phyloP scores from a whole-genome alignment of 2,888 invertebrate genomes.

The Sicus ferrugineus region DNA sequence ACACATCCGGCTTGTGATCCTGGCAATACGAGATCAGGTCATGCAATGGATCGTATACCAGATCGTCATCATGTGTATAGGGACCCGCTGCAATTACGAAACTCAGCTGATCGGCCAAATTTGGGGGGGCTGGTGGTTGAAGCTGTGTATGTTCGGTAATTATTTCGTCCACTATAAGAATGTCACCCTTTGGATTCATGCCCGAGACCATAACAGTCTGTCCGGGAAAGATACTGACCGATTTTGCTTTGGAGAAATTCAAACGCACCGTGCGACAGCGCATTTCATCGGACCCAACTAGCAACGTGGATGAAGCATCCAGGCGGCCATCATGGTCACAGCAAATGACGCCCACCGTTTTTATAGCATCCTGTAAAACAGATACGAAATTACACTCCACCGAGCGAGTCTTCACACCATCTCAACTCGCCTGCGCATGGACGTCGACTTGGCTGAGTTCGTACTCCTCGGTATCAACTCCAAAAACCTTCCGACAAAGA shows the following conservation, averaged over 20 bases:
- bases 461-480: conserved; percentile 51
- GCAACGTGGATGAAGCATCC: conserved; percentile 73
- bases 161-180: conserved; percentile 73
- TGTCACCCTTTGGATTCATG: conserved; percentile 74
- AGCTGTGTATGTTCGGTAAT: conserved; percentile 68
- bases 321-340: conserved; percentile 77
- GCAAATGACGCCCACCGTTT: conserved; percentile 75
- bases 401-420: background rate
- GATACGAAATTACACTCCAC: background rate
- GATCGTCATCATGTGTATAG: conserved; percentile 78
- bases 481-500: conserved; percentile 58
- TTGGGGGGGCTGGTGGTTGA: conserved; percentile 61
- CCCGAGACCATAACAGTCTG: conserved; percentile 75
- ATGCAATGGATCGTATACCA: conserved; percentile 81
- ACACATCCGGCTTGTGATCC: conserved; percentile 77
- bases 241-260: conserved; percentile 66
- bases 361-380: conserved; percentile 48
- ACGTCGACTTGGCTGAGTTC: conserved; percentile 58
- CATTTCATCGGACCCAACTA: conserved; percentile 73
- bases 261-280: conserved; percentile 66
- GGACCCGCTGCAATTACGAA: conserved; percentile 85
- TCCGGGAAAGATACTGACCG: conserved; percentile 61
- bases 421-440: conserved; percentile 50
- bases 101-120: conserved; percentile 68
- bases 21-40: conserved; percentile 76